Base-by-base conservation (phyloP, 2,888 invertebrate species). In the Pecten maximus region DNA sequence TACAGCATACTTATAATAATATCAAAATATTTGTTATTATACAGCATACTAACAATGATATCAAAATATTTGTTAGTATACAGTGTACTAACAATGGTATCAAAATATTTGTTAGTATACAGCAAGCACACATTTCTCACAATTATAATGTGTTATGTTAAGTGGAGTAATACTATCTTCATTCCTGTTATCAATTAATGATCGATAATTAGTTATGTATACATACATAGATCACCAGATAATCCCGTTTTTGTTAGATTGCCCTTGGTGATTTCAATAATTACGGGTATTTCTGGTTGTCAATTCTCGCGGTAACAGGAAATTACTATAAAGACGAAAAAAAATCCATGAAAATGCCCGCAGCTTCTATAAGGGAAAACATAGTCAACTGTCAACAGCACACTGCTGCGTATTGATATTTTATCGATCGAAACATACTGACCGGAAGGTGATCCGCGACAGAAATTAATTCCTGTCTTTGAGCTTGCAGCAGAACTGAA, bases 381-480 rank as follows among this genome's bases (percentile, higher is more conserved):
- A 74, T 74, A 28, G 74, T 74, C 74, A 28, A 74, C 74, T 74
- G 74, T 35, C 74, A 74, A 28, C 28, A 74, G 35, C 74, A 74
- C 35, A 74, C 74, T 74, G 2, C 28, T 0, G 35, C 74, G 74
- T 74, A 74, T 74, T 74, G 74, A 74, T 74, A 74, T 23, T 74
- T 35, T 35, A 74, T 74, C 74, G 74, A 74, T 74, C 28, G 74
- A 28, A 35, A 23, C 74, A 74, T 0, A 10, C 35, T 74, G 74
- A 74, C 74, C 74, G 74, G 74, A 74, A 74, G 35, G 35, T 3
- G 35, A 28, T 28, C 74, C 74, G 74, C 35, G 74, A 60, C 74
- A 74, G 54, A 74, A 74, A 74, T 35, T 74, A 74, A 74, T 28
- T 35, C 74, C 74, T 74, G 16, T 19, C 74, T 74, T 74, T 74